Evolutionary conservation across 2,113 vertebrate genomes (phyloP).

Genomic region (Indri indri): DNA sequence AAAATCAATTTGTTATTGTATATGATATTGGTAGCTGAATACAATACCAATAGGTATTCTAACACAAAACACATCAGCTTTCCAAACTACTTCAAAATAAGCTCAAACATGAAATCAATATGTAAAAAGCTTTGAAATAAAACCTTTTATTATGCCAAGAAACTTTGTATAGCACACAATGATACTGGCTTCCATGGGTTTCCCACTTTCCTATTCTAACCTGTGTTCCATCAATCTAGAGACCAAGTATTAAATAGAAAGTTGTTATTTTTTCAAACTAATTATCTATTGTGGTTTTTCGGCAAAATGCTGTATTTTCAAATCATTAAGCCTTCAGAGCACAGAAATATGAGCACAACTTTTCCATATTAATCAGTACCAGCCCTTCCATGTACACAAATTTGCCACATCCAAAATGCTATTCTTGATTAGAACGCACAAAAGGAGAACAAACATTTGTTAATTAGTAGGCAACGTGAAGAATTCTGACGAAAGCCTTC

Average conservation of each 20-base stretch:
- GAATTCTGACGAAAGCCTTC: constrained; percentile 18
- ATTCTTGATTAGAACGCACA: not conserved
- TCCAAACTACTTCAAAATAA: constrained; percentile 8
- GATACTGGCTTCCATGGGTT: not conserved
- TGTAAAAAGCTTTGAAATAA: not conserved
- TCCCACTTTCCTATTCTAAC: constrained; percentile 1
- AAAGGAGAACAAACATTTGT: not conserved
- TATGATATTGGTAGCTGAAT: not conserved
- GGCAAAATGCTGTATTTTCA: constrained; percentile 19
- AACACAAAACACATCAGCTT: not conserved
- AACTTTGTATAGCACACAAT: not conserved
- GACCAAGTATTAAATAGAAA: not conserved
- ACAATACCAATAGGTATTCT: no score
- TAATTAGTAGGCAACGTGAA: not conserved
- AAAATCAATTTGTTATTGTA: not conserved
- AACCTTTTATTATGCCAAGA: not conserved
- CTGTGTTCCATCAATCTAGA: not conserved
- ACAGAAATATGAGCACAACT: not conserved
- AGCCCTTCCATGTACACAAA: not conserved
- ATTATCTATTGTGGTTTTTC: not conserved
- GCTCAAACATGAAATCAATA: not conserved
- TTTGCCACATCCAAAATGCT: not conserved
- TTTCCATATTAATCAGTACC: not conserved
- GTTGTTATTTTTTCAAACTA: constrained; percentile 21
- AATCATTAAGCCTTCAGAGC: not conserved